Conservation (phyloP, 2,888 invertebrate species). For the Microdon myrmicae region DNA sequence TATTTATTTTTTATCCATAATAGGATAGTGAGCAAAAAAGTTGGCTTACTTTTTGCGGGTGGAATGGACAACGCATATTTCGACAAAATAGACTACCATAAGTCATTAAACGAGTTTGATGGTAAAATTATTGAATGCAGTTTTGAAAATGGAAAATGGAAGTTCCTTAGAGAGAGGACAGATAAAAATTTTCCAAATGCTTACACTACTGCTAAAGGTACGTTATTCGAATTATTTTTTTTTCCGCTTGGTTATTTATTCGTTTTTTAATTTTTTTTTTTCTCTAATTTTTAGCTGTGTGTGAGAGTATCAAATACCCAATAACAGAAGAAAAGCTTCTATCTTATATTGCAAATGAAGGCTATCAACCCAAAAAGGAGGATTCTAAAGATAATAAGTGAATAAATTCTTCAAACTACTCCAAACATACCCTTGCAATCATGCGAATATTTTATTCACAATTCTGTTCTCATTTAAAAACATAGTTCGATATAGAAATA, state of each 20-base stretch:
- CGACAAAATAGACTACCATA: slow-evolving; percentile 80
- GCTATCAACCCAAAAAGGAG: no score
- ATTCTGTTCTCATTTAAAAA: no score
- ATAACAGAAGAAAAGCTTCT: slow-evolving; percentile 86
- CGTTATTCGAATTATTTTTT: no score
- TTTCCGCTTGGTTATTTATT: no score
- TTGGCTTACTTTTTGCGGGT: slow-evolving; percentile 84
- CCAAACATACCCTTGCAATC: no score
- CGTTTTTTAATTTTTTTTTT: no score
- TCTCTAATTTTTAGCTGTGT: no score
- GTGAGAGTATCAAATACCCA: slow-evolving; percentile 82
- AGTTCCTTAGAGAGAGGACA: slow-evolving; percentile 93
- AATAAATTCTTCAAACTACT: no score
- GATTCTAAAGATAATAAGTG: no score
- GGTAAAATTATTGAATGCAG: slow-evolving; percentile 97
- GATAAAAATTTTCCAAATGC: slow-evolving; percentile 98
- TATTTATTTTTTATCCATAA: no score
- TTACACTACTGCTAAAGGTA: slow-evolving; percentile 81
- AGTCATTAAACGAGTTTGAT: slow-evolving; percentile 80
- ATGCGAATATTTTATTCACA: no score
- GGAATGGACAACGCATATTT: slow-evolving; percentile 75
- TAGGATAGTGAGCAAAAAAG: slow-evolving; percentile 75
- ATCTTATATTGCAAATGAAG: slow-evolving; percentile 76
- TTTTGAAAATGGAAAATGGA: slow-evolving; percentile 84
- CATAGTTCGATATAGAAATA: no score